Conservation (phyloP, 2,797 vertebrate species). For the Orientallactaga sibirica region DNA sequence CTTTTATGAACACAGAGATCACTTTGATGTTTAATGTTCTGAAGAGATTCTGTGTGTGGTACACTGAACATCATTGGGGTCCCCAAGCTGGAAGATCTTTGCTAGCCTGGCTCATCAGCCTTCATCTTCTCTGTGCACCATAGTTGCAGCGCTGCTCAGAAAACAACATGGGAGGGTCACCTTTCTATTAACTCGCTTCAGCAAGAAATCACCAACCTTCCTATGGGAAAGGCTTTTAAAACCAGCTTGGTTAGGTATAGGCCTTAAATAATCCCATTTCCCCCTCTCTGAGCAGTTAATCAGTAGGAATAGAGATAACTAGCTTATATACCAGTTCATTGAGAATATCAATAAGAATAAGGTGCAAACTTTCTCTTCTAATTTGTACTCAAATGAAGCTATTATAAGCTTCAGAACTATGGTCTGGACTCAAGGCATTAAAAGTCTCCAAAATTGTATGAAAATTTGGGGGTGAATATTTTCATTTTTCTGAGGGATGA, state of each 20-base stretch:
- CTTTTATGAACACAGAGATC: no score
- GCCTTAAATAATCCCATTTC: background rate
- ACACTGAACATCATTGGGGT: background rate
- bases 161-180: background rate
- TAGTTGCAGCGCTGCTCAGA: background rate
- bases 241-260: background rate
- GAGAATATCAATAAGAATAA: conserved; percentile 6
- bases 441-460: background rate
- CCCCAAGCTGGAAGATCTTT: background rate
- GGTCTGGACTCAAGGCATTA: background rate
- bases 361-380: background rate
- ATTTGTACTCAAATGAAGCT: background rate
- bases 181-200: background rate
- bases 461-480: background rate
- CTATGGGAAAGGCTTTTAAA: background rate
- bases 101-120: background rate
- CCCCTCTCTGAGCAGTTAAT: background rate
- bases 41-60: background rate
- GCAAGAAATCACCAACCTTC: background rate
- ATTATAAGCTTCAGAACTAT: background rate
- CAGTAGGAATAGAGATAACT: background rate
- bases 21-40: background rate
- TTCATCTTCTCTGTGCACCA: background rate
- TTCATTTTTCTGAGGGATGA: background rate
- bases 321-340: background rate